Evolutionary conservation across 2,797 vertebrate genomes (phyloP), one percentile per base, ranked within the genome.

Genomic region (Sebastiscus albofasciatus): DNA sequence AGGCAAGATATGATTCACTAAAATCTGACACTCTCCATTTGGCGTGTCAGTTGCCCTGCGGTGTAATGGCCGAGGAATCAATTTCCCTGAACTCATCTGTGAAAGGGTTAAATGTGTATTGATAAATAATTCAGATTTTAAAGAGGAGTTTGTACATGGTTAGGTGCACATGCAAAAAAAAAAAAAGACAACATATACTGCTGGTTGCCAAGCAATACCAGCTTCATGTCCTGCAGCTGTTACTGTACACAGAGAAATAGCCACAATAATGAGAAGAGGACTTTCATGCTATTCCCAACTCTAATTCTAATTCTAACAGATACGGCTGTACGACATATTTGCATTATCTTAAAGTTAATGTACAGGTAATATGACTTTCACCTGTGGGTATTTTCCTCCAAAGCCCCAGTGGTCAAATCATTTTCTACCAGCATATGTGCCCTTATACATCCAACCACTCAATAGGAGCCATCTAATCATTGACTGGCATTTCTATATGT

Each of bases 401-500:
- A 77, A 80, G 72, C 14, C n/a, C 42, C 27, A 72, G 34, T 24
- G 22, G 60, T 49, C 56, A 65, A 70, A 75, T 80, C 1, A 64
- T 81, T 82, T 79, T 79, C 80, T 26, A 49, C 54, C 78, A 34
- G 56, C 9, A 56, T 12, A 65, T 75, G 49, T 75, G 61, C 69
- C 56, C 1, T 13, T 64, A 75, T 73, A 74, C 70, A 79, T 58
- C 29, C 12, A 26, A 16, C 49, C 68, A 34, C 69, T 76, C 42
- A 70, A 89, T 74, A 69, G 42, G 64, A 79, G 67, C 80, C 81
- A 79, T 82, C 67, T 70, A 74, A 84, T 93, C 87, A 91, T 46
- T 91, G 83, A 90, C 64, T 87, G 87, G 72, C 77, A 90, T 93
- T 91, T 92, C 85, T 90, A 89, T 85, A 85, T 83, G 74, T 85